Base-by-base conservation (phyloP, 2,113 vertebrate genomes). In the Castor canadensis region DNA sequence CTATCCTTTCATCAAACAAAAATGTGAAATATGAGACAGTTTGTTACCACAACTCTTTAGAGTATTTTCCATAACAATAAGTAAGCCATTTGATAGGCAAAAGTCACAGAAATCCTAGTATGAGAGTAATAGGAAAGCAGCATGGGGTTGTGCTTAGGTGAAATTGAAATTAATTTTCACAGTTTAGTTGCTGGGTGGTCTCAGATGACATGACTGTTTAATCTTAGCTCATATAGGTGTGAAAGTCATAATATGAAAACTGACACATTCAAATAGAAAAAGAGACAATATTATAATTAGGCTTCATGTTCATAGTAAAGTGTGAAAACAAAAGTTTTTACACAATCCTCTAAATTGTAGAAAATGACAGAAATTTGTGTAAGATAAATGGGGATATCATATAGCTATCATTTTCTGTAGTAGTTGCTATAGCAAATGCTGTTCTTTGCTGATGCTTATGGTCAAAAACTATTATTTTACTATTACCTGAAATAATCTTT, bases 251-350 rank as follows among this genome's bases (percentile, higher is more conserved):
- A 97, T 97, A 97, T 72, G 94, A 98, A 97, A 98, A 97, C 91
- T 98, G 97, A 97, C 98, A 98, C 90, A 96, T 98, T 96, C 92
- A 96, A 98, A 98, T 91, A 94, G 95, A 97, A 98, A 97, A 97
- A 95, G 75, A 97, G 92, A 97, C 87, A 96, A 95, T 95, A 95
- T 89, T 96, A 93, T 97, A 98, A 98, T 98, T 98, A 97, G 96
- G 47, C 19, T 35, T 97, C 85, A 90, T 75, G 96, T 40, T 56
- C 86, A 38, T 49, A 43, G 40, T 95, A 83, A 95, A 91, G 88
- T 98, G 96, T 97, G 95, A 97, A 97, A 96, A 89, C 24, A 93
- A 60, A 75, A 96, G 24, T 82, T 96, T 96, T 96, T 97, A 90
- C 45, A 88, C 75, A 97, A 35, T 64, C 17, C 62, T 87, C 73